Conservation (phyloP, 2,113 vertebrate species). For the Bos javanicus region DNA sequence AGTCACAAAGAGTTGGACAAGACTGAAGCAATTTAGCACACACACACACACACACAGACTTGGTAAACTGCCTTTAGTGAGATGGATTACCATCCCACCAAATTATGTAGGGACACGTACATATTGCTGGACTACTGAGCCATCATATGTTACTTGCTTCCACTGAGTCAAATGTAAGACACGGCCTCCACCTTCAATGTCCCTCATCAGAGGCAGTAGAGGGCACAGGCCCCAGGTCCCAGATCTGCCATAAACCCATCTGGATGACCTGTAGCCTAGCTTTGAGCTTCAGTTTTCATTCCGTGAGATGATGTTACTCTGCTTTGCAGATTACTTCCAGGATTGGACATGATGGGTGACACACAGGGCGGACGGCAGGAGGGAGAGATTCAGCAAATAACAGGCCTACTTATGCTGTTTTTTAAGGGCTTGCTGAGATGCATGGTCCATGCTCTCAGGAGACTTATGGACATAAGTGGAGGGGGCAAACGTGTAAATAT, state of each 20-base stretch:
- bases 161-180: not conserved
- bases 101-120: not conserved
- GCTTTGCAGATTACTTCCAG: not conserved
- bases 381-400: not conserved
- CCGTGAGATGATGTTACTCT: not conserved
- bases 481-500: not conserved
- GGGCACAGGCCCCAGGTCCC: not conserved
- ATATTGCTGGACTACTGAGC: not conserved
- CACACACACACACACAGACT: fast-evolving
- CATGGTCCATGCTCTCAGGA: not conserved
- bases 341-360: not conserved
- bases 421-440: not conserved
- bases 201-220: fast-evolving
- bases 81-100: not conserved
- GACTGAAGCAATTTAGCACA: not conserved
- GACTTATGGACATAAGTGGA: not conserved
- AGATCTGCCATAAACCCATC: not conserved
- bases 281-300: not conserved
- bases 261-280: not conserved
- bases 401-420: not conserved
- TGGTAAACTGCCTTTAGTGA: not conserved
- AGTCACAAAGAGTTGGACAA: not conserved
- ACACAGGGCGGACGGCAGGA: no score
- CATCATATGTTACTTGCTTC: not conserved
- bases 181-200: not conserved